Evolutionary conservation across 2,888 invertebrate genomes (phyloP).

Genomic region (Carabus problematicus): DNA sequence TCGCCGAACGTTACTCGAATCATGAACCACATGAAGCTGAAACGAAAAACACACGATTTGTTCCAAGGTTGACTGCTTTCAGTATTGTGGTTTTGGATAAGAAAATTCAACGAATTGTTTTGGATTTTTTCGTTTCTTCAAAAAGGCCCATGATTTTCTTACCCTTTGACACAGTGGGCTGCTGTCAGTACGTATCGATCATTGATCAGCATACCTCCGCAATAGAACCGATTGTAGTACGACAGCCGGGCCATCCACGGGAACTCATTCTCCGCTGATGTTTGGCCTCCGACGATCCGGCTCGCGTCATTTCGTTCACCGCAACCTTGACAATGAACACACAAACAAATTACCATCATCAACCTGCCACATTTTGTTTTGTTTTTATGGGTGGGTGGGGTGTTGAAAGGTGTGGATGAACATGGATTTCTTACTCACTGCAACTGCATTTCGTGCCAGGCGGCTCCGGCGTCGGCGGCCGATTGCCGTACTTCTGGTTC

Average conservation of each 20-base stretch:
- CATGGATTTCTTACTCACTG: slow-evolving; percentile 63
- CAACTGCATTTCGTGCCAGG: slow-evolving; percentile 68
- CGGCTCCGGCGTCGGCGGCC: slow-evolving; percentile 67
- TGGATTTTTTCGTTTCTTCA: no score
- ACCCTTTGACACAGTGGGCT: slow-evolving; percentile 92
- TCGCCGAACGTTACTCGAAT: slow-evolving; percentile 89
- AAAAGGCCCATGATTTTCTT: no score
- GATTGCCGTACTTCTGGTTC: slow-evolving; percentile 64
- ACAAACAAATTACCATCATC: not conserved
- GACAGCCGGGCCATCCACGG: slow-evolving; percentile 90
- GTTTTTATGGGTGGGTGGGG: no score
- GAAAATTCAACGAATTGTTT: no score
- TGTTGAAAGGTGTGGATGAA: not conserved
- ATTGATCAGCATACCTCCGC: slow-evolving; percentile 87
- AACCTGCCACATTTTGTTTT: not conserved
- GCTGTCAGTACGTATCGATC: slow-evolving; percentile 88
- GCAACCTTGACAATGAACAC: slow-evolving; percentile 70
- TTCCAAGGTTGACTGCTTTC: slow-evolving; percentile 2
- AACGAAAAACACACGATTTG: slow-evolving; percentile 51
- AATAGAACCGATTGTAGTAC: slow-evolving; percentile 89
- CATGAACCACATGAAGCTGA: slow-evolving; percentile 92
- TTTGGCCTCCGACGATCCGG: slow-evolving; percentile 82
- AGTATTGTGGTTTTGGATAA: not conserved
- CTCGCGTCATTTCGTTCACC: slow-evolving; percentile 83
- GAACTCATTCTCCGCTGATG: slow-evolving; percentile 79